Base-by-base conservation (phyloP, 30 jellyfish, hydroid and myxozoan species). In the Calvadosia cruxmelitensis region DNA sequence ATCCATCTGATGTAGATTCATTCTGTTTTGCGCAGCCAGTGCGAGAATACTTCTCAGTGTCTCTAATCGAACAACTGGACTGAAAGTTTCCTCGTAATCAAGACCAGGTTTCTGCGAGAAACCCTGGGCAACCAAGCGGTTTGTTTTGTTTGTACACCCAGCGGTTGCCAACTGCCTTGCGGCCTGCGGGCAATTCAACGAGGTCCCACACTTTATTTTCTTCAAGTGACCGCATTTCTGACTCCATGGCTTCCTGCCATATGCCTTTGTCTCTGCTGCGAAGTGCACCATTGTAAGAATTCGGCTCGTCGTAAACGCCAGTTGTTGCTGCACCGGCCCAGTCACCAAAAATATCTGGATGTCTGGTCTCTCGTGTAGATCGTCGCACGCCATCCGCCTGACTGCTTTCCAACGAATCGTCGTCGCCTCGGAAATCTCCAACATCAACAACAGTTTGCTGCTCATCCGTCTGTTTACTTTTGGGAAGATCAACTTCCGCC, bases 1-100 rank as follows among this genome's bases (percentile, higher is more conserved):
- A 48, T 76, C 88, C 33, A 76, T 25, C 68, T 76, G 88, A 33
- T 76, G 88, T 1, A 66, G 67, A 29, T 49, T 53, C 3, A 49
- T 34, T 26, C 53, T 64, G 13, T 80, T 3, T 29, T 73, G n/a
- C 20, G 34, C 76, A 27, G 91, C 92, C 67, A 80, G 24, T 42
- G 69, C 85, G 27, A 80, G 63, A 1, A 80, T 10, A 0, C 91
- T 63, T 29, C 93, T 61, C 1, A 80, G 12, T 35, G 90, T 63
- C 65, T 73, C 83, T 34, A 30, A 73, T 33, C 81, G 15, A 27
- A 32, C 86, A 24, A 78, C 86, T 3, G 86, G 79, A 7, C 68
- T 5, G 52, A 49, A 49, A n/a, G n/a, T n/a, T n/a, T n/a, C n/a
- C n/a, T n/a, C n/a, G n/a, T n/a, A n/a, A n/a, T n/a, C n/a, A n/a